Base-by-base conservation (phyloP, 2,797 vertebrate genomes). In the Aeoliscus strigatus region DNA sequence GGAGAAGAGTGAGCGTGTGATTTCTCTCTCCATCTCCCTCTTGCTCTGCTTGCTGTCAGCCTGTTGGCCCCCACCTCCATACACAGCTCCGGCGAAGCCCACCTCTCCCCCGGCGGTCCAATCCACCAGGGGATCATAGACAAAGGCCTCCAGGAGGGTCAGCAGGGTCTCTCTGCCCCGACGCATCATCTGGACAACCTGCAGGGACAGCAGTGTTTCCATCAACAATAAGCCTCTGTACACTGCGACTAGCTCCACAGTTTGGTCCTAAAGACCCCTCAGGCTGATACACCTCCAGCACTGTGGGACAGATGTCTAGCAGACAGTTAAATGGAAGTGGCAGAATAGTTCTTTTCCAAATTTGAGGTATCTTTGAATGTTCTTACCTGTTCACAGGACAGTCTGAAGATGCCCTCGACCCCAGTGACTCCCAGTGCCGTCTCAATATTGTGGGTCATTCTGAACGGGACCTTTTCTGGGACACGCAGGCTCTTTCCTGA, bases 401-500 rank as follows among this genome's bases (percentile, higher is more conserved):
- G 91, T 56, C 93, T 90, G 79, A 99, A 99, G 71, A 98, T 94
- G 11, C 96, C 96, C 77, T 98, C 96, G 17, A 98, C 96, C 51
- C 95, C 96, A 0, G 94, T 97, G 28, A 97, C 96, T 51, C 96
- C 96, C 39, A 99, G 84, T 0, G 96, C 96, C 0, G 92, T 92
- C 80, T 96, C 95, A 15, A 99, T 98, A 66, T 99, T 99, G 73
- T 99, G 96, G 0, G 96, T 99, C 96, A 99, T 98, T 43, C 96
- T 91, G 82, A 99, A 99, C 0, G 96, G 96, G 18, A 98, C 96
- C 77, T 97, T 98, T 77, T 99, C 96, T 2, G 96, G 96, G n/a
- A 99, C 96, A 32, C 96, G 89, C 50, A 99, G 87, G 62, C 96
- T 99, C 74, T 97, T 99, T 28, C 96, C 95, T 98, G 74, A n/a